Evolutionary conservation across 2,113 vertebrate species (phyloP).

Genomic region (Oncorhynchus masou): DNA sequence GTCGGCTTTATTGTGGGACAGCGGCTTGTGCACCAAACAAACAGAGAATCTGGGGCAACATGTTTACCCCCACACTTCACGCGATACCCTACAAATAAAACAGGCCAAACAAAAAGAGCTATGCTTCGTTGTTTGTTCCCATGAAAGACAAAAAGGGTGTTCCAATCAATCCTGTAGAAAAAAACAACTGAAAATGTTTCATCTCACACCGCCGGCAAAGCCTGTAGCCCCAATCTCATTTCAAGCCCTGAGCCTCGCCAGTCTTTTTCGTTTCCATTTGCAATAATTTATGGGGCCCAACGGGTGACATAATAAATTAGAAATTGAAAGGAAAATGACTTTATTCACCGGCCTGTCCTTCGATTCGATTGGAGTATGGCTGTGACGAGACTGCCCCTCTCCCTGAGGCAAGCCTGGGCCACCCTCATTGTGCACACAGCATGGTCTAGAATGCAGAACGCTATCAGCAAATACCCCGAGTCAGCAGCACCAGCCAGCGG

Average conservation of each 20-base stretch:
- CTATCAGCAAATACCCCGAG: slow-evolving; percentile 71
- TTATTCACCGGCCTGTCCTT: slow-evolving; percentile 46
- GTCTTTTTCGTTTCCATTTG: slow-evolving; percentile 48
- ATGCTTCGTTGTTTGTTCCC: slow-evolving; percentile 29
- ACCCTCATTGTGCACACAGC: slow-evolving; percentile 67
- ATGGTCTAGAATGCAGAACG: slow-evolving; percentile 69
- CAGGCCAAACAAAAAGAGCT: slow-evolving; percentile 28
- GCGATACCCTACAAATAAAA: slow-evolving; percentile 42
- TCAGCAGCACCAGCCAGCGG: slow-evolving; percentile 66
- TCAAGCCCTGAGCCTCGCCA: slow-evolving; percentile 30
- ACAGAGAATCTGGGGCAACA: slow-evolving; percentile 59
- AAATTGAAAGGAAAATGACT: slow-evolving; percentile 30
- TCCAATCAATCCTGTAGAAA: slow-evolving; percentile 28
- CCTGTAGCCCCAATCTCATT: slow-evolving; percentile 38
- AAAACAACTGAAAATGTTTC: slow-evolving; percentile 33
- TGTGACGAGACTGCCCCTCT: neutral
- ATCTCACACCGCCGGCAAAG: slow-evolving; percentile 31
- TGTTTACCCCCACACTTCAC: slow-evolving; percentile 49
- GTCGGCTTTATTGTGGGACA: slow-evolving; percentile 56
- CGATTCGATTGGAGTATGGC: slow-evolving; percentile 27
- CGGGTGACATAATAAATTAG: slow-evolving; percentile 48
- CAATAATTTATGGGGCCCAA: slow-evolving; percentile 44
- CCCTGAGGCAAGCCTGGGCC: slow-evolving; percentile 44
- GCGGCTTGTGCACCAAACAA: slow-evolving; percentile 47
- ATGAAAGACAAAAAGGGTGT: slow-evolving; percentile 21